A percentile compares a stretch with the other conserved stretches of the same genome.
These are phyloP conservation scores for Copidosoma aretas DNA, from an alignment of 2,888 invertebrate species.

Conservation along the genomic window DNA sequence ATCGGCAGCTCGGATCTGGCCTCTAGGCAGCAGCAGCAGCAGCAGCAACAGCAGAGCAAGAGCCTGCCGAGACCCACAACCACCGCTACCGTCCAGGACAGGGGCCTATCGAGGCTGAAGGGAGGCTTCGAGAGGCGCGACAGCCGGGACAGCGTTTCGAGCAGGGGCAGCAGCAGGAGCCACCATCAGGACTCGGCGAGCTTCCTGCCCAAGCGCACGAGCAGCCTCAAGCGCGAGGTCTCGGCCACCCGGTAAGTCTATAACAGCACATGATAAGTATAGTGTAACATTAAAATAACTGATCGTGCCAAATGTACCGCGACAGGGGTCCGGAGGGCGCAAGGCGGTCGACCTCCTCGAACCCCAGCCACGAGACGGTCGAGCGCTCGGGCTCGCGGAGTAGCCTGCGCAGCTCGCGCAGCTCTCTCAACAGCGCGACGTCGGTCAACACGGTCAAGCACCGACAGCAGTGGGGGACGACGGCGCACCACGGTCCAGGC, in stretches of 20 bases:
- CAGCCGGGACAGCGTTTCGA: conserved; percentile 17
- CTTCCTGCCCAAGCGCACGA: conserved; percentile 55
- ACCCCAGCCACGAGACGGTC: conserved; percentile 64
- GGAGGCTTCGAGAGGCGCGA: conserved; percentile 33
- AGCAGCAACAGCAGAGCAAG: not conserved
- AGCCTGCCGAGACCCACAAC: conserved; percentile 10
- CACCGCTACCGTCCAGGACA: conserved; percentile 17
- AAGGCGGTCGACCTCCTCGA: conserved; percentile 5
- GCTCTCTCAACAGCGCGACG: conserved; percentile 82
- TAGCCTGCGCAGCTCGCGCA: conserved; percentile 81
- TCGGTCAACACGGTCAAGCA: conserved; percentile 80
- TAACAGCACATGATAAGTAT: not conserved
- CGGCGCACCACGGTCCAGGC: too few species aligned
- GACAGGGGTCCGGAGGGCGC: conserved; percentile 34
- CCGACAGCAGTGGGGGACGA: too few species aligned
- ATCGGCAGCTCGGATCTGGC: too few species aligned
- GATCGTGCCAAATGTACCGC: not conserved
- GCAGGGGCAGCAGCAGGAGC: conserved; percentile 6
- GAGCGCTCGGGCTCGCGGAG: conserved; percentile 81
- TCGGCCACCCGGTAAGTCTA: conserved; percentile 32
- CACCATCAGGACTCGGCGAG: conserved; percentile 50
- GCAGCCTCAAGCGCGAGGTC: conserved; percentile 46
- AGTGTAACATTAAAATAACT: too few species aligned
- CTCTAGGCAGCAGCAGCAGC: too few species aligned
- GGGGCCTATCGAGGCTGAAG: conserved; percentile 27